Evolutionary conservation across 2,888 invertebrate genomes (phyloP), one percentile per base, ranked within the genome.

Genomic region (Cenopis cana): DNA sequence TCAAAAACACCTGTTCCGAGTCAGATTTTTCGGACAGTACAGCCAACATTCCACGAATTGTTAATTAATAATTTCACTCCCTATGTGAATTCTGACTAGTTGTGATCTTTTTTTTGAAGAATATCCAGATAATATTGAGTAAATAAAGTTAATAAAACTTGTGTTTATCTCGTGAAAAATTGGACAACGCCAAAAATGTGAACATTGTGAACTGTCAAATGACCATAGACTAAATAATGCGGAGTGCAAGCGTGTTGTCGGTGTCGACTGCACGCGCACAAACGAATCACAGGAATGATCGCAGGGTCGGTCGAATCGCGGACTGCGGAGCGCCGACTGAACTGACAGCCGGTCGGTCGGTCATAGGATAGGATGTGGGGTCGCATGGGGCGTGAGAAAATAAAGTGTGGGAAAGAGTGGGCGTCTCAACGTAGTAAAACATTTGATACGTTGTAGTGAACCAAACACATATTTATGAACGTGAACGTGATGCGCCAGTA

Each of bases 321-420:
- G 68, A 74, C 62, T 77, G 83, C 86, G 82, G 82, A 82, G 81
- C 83, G 82, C 78, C 83, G 85, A 83, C 83, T 80, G 83, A 84
- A 85, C 85, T 83, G 84, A 84, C 88, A 85, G 88, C 84, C 91
- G 85, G 88, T 85, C 91, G 91, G 90, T 85, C 91, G 91, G 90
- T 90, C 94, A 94, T 94, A 95, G 95, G 95, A 95, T 95, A 95
- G 95, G 95, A 95, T 95, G 95, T 95, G 95, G 95, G 95, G 95
- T 95, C 95, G 95, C 94, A 94, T 94, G 94, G 94, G 95, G 95
- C 96, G 95, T 96, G 96, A 96, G 96, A 95, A 96, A 95, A 96
- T 96, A 95, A 94, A 95, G 95, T 96, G 96, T 96, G 96, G 95
- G 96, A 96, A 96, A 95, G 95, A 96, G 96, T 95, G 95, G 96